Conservation (phyloP, 2,888 invertebrate genomes). For the Cybosia mesomella region DNA sequence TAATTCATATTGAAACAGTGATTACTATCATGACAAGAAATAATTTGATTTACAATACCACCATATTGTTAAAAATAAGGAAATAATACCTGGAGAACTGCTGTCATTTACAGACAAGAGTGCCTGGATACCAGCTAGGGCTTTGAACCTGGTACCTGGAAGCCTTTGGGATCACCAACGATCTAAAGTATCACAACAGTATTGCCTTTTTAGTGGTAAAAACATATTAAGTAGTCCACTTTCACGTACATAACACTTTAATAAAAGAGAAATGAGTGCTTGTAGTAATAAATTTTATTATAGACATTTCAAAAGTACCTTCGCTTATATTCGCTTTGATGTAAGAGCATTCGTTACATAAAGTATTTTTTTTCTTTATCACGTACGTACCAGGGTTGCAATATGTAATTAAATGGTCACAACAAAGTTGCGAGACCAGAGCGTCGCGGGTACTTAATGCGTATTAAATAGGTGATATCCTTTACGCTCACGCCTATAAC, state of each 20-base stretch:
- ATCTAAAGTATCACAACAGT: neutral
- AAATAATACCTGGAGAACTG: neutral
- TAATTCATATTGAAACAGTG: constrained; percentile 52
- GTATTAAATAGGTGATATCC: constrained; percentile 58
- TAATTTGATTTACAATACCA: constrained; percentile 59
- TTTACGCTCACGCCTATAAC: constrained; percentile 44
- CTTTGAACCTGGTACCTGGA: neutral
- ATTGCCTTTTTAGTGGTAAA: neutral
- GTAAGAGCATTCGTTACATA: constrained; percentile 39
- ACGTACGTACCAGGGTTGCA: constrained; percentile 35
- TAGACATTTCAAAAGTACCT: constrained; percentile 40
- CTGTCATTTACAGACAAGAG: neutral
- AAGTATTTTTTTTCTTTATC: constrained; percentile 34
- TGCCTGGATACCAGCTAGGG: neutral
- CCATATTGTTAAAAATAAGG: constrained; percentile 46
- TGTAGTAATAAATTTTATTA: constrained; percentile 38
- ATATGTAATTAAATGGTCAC: constrained; percentile 58
- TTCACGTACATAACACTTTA: constrained; percentile 54
- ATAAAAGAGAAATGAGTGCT: constrained; percentile 57
- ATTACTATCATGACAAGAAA: constrained; percentile 64
- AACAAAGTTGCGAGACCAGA: constrained; percentile 54
- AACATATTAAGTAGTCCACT: constrained; percentile 39
- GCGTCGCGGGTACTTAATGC: constrained; percentile 47
- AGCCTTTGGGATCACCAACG: neutral
- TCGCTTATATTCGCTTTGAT: constrained; percentile 33